These are phyloP conservation scores for Drosophila subobscura DNA, from an alignment of 1,140 invertebrate species.

Conservation along the genomic window DNA sequence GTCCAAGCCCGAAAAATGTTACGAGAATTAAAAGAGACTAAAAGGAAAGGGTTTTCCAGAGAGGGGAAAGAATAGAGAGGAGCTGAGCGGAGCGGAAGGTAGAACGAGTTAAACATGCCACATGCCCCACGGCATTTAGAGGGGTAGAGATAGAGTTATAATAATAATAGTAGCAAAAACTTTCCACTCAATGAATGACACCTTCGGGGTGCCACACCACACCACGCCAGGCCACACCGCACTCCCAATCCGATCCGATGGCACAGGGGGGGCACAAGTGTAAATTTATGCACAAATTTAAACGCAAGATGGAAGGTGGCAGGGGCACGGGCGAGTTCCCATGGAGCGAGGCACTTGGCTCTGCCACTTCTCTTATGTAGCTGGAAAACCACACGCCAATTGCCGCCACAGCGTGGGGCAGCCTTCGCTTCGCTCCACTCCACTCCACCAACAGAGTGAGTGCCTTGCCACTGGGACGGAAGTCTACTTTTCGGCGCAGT, in stretches of 20 bases:
- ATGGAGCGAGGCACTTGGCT: no score
- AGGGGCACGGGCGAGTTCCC: no score
- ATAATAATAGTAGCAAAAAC: constrained; percentile 40
- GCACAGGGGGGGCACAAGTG: no score
- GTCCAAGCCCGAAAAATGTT: constrained; percentile 14
- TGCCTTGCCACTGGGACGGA: no score
- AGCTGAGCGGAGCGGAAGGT: no score
- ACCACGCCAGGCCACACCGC: not conserved
- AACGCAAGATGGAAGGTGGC: no score
- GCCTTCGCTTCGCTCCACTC: not conserved
- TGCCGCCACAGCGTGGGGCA: not conserved
- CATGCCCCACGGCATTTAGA: constrained; percentile 20
- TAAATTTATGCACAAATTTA: no score
- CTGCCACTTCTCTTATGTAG: not conserved
- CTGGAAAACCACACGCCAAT: not conserved
- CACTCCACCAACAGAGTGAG: no score
- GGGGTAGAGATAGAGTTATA: not conserved
- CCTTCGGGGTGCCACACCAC: constrained; percentile 40
- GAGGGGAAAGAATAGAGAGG: not conserved
- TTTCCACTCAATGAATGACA: constrained; percentile 50
- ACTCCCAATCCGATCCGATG: no score
- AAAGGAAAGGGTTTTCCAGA: constrained; percentile 14
- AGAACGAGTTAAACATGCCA: not conserved
- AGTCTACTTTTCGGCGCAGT: constrained; percentile 21
- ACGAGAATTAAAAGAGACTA: constrained; percentile 2